Percentiles rank a stretch among this genome's conserved stretches.
phyloP scores from a whole-genome alignment of 23 tunicate species.

The Ascidia mentula region DNA sequence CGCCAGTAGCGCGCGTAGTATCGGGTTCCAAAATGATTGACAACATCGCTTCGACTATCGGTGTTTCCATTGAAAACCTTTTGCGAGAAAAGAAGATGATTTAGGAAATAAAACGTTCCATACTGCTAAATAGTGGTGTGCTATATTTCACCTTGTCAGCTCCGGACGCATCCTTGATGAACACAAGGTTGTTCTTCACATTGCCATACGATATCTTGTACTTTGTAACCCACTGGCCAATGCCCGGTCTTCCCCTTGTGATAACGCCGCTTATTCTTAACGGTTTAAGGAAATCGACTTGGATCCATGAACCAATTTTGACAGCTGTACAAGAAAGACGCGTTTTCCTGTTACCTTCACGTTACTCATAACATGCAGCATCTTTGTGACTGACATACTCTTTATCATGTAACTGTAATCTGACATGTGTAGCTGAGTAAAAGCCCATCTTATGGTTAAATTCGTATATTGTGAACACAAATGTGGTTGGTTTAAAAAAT shows the following conservation, averaged over 20 bases:
- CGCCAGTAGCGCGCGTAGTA: neutral
- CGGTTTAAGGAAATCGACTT: neutral
- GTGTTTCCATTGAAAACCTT: neutral
- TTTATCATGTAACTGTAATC: too few species aligned
- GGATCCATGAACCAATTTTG: conserved; percentile 10
- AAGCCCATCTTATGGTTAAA: too few species aligned
- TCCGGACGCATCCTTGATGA: conserved; percentile 1
- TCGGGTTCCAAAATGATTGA: neutral
- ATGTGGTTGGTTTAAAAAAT: too few species aligned
- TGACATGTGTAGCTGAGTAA: too few species aligned
- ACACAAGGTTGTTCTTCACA: neutral
- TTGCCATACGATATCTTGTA: conserved; percentile 8
- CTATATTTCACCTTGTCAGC: neutral
- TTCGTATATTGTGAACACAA: too few species aligned
- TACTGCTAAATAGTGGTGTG: too few species aligned
- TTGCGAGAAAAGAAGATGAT: neutral
- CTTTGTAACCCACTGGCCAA: neutral
- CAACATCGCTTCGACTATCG: neutral
- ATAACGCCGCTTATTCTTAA: neutral
- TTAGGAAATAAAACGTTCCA: too few species aligned
- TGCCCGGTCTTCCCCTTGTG: neutral
- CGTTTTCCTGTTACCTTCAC: too few species aligned
- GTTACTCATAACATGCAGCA: too few species aligned
- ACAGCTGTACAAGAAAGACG: too few species aligned
- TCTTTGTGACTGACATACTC: too few species aligned